Evolutionary conservation across 2,797 vertebrate species (phyloP).

Genomic region (Acanthiza pusilla): DNA sequence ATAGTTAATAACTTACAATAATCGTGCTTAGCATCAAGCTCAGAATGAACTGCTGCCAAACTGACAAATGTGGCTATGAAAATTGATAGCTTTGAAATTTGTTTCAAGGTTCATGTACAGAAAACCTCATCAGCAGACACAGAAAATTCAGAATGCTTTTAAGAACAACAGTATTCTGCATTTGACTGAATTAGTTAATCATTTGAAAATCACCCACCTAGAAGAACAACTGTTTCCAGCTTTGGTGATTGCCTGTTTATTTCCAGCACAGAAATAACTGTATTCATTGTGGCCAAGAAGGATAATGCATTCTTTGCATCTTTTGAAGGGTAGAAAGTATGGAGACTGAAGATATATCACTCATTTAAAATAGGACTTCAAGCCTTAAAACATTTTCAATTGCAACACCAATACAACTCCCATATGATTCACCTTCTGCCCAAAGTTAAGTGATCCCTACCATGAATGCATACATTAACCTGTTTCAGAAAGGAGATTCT

Average conservation of each 20-base stretch:
- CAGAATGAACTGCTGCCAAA: slow-evolving; percentile 41
- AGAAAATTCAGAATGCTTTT: neutral
- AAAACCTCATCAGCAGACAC: neutral
- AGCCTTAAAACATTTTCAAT: neutral
- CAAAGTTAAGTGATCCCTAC: neutral
- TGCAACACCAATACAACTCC: neutral
- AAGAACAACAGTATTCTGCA: neutral
- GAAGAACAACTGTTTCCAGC: neutral
- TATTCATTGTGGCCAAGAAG: neutral
- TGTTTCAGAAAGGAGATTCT: neutral
- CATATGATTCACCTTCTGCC: neutral
- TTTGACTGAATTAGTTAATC: neutral
- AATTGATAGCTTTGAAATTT: slow-evolving; percentile 36
- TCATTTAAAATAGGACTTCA: neutral
- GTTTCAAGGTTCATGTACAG: neutral
- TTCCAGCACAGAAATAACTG: neutral
- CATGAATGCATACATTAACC: neutral
- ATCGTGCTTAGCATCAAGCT: slow-evolving; percentile 26
- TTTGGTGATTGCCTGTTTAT: neutral
- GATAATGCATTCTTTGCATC: neutral
- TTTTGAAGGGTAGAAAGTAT: neutral
- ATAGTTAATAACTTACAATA: slow-evolving; percentile 21
- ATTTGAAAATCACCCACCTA: neutral
- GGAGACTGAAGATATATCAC: neutral
- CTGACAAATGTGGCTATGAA: slow-evolving; percentile 11